A percentile compares a stretch with the other conserved stretches of the same genome.
These are phyloP conservation scores for Gephyroberyx darwinii DNA, from an alignment of 2,797 vertebrate species.

Conservation along the genomic window DNA sequence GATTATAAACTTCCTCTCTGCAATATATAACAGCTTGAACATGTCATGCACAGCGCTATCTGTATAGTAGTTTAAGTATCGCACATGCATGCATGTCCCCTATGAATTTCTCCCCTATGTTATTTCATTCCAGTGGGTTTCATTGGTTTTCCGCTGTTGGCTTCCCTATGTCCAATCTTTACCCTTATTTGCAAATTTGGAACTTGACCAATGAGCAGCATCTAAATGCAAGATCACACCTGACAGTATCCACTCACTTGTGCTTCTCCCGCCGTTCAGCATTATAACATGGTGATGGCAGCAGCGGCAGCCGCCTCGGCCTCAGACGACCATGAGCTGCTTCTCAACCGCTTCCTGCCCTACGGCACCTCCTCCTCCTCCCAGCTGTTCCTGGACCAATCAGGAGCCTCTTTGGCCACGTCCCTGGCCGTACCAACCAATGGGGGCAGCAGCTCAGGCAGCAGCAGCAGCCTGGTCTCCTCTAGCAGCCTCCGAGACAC, in stretches of 20 bases:
- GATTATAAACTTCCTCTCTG: background rate
- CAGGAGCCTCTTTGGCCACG: constrained; percentile 83
- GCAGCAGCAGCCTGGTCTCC: constrained; percentile 92
- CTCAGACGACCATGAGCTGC: constrained; percentile 94
- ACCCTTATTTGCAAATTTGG: background rate
- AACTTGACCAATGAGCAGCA: background rate
- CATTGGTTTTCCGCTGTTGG: too few relatives aligned
- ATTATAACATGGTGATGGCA: constrained; percentile 97
- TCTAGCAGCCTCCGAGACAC: constrained; percentile 90
- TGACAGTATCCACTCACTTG: background rate
- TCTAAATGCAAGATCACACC: background rate
- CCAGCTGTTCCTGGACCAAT: constrained; percentile 95
- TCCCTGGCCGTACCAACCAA: constrained; percentile 82
- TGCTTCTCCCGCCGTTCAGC: constrained; percentile 74
- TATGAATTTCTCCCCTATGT: too few relatives aligned
- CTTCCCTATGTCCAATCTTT: background rate
- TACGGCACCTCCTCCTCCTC: constrained; percentile 86
- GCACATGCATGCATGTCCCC: background rate
- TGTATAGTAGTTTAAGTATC: background rate
- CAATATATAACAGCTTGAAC: background rate
- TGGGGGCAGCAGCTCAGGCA: constrained; percentile 87
- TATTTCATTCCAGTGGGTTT: too few relatives aligned
- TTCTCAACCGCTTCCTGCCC: constrained; percentile 93
- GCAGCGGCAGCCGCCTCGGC: constrained; percentile 91
- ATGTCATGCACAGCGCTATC: background rate